phyloP scores from a whole-genome alignment of 2,113 vertebrate species.

The Dasyornis broadbenti region DNA sequence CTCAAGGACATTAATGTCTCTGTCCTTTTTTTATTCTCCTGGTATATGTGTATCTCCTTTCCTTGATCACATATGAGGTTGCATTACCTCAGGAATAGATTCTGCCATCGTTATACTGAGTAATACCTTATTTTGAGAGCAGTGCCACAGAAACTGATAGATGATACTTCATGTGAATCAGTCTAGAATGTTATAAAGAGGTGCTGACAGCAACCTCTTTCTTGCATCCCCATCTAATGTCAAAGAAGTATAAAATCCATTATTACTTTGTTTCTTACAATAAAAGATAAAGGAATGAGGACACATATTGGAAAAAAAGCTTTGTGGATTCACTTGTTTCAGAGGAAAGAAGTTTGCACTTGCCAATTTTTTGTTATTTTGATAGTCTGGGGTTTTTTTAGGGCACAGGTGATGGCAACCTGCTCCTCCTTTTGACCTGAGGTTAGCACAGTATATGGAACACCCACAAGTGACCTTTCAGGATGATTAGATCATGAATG shows the following conservation, averaged over 20 bases:
- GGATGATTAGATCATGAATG: background rate
- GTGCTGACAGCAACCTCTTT: background rate
- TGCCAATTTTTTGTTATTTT: background rate
- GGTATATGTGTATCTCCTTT: background rate
- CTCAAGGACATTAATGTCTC: background rate
- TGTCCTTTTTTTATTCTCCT: background rate
- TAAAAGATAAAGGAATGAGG: background rate
- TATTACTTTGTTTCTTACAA: background rate
- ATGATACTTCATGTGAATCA: background rate
- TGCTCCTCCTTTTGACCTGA: background rate
- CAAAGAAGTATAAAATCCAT: background rate
- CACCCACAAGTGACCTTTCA: background rate
- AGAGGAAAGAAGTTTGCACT: background rate
- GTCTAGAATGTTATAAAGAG: background rate
- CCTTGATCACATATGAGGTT: background rate
- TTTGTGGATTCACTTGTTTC: background rate
- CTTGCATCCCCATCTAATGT: background rate
- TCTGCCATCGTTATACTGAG: background rate
- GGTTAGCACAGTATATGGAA: no score
- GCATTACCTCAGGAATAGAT: background rate
- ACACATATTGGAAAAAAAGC: background rate
- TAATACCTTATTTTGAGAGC: background rate
- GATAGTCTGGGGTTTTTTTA: background rate
- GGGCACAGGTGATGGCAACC: accelerated
- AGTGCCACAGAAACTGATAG: background rate